Base-by-base conservation (phyloP, 2,888 invertebrate genomes). In the Cataglyphis cursor region DNA sequence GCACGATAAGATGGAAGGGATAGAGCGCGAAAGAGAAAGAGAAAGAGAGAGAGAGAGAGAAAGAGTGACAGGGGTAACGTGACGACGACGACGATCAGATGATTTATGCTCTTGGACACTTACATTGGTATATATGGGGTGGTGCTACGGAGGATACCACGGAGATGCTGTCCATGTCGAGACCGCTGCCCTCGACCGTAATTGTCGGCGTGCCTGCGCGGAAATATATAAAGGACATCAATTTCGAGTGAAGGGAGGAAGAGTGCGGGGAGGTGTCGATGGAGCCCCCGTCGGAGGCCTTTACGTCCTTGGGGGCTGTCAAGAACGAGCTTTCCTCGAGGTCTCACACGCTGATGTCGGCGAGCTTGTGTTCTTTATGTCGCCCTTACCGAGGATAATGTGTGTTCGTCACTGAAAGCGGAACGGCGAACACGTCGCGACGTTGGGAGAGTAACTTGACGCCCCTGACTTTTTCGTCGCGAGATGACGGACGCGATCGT, bases 121-220 rank as follows among this genome's bases (percentile, higher is more conserved):
- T 95, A 97, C 97, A 95, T 95, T 97, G 97, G 95, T 97, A 97
- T 94, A 97, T 96, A 94, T 97, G 97, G 78, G 95, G 95, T 87
- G 96, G 95, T 89, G 95, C 95, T 87, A 97, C 96, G 78, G 97
- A 97, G 84, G 97, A 97, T 86, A 97, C 96, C 85, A 97, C 96
- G 57, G 97, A 97, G 82, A 96, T 96, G 82, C 97, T 96, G 95
- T 97, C 97, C 88, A 97, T 96, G 93, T 97, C 97, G 90, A 97
- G 96, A 66, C 96, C 96, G 92, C 96, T 96, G 85, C 95, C 95
- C 91, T 95, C 96, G 88, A 96, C 94, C 89, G 92, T 93, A 89
- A 94, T 94, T 90, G 94, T 94, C 87, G 94, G 94, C 84, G 95
- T 95, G 93, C 95, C 95, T 95, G 94, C 91, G 91, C 93, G 93